These are phyloP conservation scores for Halesus radiatus DNA, from an alignment of 1,140 invertebrate genomes.

Conservation along the genomic window DNA sequence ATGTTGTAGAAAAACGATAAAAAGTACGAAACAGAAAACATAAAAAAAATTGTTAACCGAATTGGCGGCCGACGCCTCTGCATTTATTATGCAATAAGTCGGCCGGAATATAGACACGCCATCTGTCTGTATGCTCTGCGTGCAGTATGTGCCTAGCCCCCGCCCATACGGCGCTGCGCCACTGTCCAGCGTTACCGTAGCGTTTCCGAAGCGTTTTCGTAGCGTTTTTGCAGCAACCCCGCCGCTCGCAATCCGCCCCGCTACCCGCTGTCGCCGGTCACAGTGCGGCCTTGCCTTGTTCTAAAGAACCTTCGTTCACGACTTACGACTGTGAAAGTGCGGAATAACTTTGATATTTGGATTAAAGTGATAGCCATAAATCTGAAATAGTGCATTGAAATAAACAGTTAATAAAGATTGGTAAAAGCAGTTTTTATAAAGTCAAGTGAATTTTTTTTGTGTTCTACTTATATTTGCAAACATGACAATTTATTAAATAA, in stretches of 20 bases:
- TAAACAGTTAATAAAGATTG: no score
- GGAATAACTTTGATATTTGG: no score
- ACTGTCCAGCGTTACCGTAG: background rate
- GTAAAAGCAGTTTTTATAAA: no score
- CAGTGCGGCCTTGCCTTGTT: background rate
- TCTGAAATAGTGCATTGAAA: no score
- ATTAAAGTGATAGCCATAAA: no score
- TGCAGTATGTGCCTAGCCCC: background rate
- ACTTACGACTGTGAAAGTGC: no score
- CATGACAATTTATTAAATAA: no score
- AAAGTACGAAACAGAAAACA: no score
- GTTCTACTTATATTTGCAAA: no score
- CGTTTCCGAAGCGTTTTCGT: background rate
- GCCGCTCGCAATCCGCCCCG: background rate
- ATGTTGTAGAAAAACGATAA: no score
- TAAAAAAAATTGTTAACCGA: background rate
- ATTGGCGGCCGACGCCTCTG: conserved; percentile 9
- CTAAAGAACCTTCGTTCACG: background rate
- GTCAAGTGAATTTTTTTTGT: no score
- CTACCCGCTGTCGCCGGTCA: background rate
- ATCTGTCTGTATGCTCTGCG: background rate
- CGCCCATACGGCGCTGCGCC: background rate
- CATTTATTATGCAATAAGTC: conserved; percentile 9
- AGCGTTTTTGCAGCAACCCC: background rate
- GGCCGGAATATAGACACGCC: background rate